Evolutionary conservation across 2,113 vertebrate species (phyloP).

Genomic region (Gavialis gangeticus): DNA sequence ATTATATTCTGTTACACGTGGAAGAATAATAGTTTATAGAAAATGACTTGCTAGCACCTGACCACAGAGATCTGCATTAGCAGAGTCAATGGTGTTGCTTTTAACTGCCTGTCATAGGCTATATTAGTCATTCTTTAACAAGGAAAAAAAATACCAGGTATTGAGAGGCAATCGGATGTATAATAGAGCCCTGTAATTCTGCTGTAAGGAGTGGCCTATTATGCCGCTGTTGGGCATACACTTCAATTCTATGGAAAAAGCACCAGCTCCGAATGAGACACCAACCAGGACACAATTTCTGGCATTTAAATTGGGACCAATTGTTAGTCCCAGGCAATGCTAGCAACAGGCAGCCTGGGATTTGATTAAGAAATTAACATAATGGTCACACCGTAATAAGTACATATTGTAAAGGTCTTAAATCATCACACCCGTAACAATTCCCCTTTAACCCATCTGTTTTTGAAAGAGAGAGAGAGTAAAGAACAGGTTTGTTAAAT

Average conservation of each 20-base stretch:
- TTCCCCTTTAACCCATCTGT: not conserved
- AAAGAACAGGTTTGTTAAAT: not conserved
- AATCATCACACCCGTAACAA: not conserved
- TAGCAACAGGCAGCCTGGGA: slow-evolving; percentile 12
- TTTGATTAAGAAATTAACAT: slow-evolving; percentile 34
- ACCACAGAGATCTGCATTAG: slow-evolving; percentile 41
- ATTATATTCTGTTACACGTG: slow-evolving; percentile 62
- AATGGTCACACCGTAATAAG: not conserved
- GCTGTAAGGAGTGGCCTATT: slow-evolving; percentile 40
- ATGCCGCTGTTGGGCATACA: not conserved
- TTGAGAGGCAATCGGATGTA: slow-evolving; percentile 55
- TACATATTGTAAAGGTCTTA: not conserved
- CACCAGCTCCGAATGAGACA: slow-evolving; percentile 51
- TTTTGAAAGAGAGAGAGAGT: not conserved
- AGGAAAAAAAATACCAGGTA: fast-evolving
- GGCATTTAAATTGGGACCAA: not conserved
- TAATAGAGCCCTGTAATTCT: not conserved
- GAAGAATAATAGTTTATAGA: slow-evolving; percentile 50
- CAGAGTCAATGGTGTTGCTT: slow-evolving; percentile 41
- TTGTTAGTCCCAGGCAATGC: slow-evolving; percentile 32
- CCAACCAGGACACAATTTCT: slow-evolving; percentile 23
- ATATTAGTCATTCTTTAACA: slow-evolving; percentile 32
- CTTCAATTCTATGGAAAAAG: slow-evolving; percentile 43
- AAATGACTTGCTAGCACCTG: slow-evolving; percentile 32
- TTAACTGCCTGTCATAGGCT: slow-evolving; percentile 38